A percentile compares a stretch with the other conserved stretches of the same genome.
These are phyloP conservation scores for Odocoileus virginianus DNA, from an alignment of 2,113 vertebrate species.

Conservation along the genomic window DNA sequence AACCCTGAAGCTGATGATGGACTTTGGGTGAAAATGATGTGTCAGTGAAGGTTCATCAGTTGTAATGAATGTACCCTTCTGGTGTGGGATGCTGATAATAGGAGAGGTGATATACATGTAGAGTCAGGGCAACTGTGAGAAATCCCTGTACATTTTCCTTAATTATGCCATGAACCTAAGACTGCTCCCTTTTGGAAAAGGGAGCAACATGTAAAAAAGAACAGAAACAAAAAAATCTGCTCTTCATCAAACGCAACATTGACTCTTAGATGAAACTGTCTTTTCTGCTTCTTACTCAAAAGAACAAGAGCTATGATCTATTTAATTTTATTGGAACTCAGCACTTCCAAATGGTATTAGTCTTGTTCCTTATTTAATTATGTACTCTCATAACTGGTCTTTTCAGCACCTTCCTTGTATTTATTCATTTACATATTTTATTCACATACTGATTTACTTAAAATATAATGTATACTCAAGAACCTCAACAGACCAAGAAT, in stretches of 20 bases:
- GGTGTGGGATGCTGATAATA: not conserved
- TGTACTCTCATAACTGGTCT: not conserved
- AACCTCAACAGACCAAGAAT: not conserved
- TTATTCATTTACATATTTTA: not conserved
- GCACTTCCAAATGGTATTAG: not conserved
- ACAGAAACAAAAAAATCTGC: not conserved
- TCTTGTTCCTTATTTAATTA: not conserved
- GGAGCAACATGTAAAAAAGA: not conserved
- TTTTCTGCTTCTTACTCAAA: not conserved
- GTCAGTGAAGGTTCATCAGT: accelerated
- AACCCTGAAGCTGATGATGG: not conserved
- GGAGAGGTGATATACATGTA: too few species aligned
- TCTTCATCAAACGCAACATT: not conserved
- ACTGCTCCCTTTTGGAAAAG: not conserved
- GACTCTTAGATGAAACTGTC: not conserved
- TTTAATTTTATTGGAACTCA: not conserved
- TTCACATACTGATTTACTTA: not conserved
- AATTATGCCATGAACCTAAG: not conserved
- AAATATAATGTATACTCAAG: not conserved
- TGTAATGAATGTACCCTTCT: not conserved
- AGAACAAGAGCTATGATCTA: not conserved
- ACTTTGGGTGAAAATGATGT: not conserved
- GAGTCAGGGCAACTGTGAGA: accelerated
- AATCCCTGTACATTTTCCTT: not conserved
- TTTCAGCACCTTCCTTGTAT: not conserved